Base-by-base conservation (phyloP, 1,140 invertebrate genomes). In the Diprion similis region DNA sequence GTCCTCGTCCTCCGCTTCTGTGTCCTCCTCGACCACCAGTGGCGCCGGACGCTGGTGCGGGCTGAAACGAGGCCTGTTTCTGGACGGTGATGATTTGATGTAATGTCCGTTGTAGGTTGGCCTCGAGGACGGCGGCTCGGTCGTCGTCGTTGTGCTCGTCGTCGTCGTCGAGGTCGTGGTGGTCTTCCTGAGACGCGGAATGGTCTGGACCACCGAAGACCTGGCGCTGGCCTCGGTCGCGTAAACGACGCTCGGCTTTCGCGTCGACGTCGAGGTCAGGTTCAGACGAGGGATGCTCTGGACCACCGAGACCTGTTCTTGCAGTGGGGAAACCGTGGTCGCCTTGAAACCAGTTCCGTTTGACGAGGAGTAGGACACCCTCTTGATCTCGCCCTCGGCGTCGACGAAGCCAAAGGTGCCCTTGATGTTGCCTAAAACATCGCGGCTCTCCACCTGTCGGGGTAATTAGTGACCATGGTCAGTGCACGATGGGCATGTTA, bases 381-480 rank as follows among this genome's bases (percentile, higher is more conserved):
- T 90, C 87, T 96, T 95, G 71, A 95, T 91, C 83, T 95, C 92
- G 9, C 95, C 95, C 76, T 92, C 90, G 59, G 92, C 91, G 81
- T 96, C 95, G 48, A 96, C 89, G 85, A 94, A 96, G 71, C 95
- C 95, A 85, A 95, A 96, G 47, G 94, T 95, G 67, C 95, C 95
- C 83, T 95, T 95, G 59, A 96, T 94, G 81, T 95, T 94, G 19
- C 95, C 95, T 75, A 92, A 86, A 37, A 94, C 92, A 82, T 94
- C 94, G 73, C 94, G 88, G 77, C 94, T 96, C 86, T 96, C 95
- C 72, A 95, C 94, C 87, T 88, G 3, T 59, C 51, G 11, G 51
- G 51, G 11, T 8, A 19, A 68, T 11, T 68, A 68, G 18, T 68
- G 11, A 15, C 18, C 8, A 47, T 70, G 13, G 1, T 46, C 13